Evolutionary conservation across 2,797 vertebrate species (phyloP).

Genomic region (Alfaro cultratus): DNA sequence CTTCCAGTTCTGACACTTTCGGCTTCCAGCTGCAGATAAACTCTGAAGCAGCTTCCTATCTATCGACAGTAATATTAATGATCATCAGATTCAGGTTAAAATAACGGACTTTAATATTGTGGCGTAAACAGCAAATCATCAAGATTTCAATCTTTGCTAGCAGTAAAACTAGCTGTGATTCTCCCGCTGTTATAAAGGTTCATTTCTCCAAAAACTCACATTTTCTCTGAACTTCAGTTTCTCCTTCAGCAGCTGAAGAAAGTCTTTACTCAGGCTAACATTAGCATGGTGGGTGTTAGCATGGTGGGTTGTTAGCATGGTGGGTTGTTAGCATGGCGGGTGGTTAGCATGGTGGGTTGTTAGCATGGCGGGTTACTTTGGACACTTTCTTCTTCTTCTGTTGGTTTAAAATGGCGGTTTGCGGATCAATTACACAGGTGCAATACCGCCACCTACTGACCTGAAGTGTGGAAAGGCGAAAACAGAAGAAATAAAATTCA

Average conservation of each 20-base stretch:
- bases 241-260: not conserved
- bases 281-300: too few relatives aligned
- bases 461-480: too few relatives aligned
- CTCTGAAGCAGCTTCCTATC: not conserved
- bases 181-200: not conserved
- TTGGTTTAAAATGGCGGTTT: not conserved
- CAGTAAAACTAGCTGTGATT: not conserved
- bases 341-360: too few relatives aligned
- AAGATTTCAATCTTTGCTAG: not conserved
- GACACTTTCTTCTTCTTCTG: too few relatives aligned
- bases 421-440: too few relatives aligned
- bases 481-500: too few relatives aligned
- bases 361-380: too few relatives aligned
- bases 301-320: too few relatives aligned
- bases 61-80: not conserved
- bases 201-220: not conserved
- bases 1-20: too few relatives aligned
- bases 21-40: not conserved
- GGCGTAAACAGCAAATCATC: not conserved
- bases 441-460: too few relatives aligned
- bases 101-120: not conserved
- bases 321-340: too few relatives aligned
- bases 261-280: too few relatives aligned
- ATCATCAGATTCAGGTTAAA: not conserved
- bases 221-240: not conserved